Evolutionary conservation across 2,113 vertebrate genomes (phyloP).

Genomic region (Cavia porcellus): DNA sequence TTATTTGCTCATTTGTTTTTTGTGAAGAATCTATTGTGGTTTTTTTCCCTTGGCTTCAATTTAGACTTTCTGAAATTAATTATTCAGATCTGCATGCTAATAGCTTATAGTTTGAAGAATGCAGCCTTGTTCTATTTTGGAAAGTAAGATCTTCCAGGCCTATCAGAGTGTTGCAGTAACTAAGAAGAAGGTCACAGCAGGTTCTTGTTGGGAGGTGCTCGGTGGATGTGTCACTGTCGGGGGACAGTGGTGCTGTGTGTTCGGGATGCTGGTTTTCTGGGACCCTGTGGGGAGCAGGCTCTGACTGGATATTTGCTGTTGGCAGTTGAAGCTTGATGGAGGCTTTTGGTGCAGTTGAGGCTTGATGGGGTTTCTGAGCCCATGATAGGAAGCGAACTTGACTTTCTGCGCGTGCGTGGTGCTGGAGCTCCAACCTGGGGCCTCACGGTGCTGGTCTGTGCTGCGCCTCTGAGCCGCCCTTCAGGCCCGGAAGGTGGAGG

Average conservation of each 20-base stretch:
- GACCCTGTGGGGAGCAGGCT: background rate
- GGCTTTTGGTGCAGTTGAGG: background rate
- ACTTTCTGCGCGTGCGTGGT: background rate
- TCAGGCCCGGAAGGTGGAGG: background rate
- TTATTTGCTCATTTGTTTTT: background rate
- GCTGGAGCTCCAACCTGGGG: background rate
- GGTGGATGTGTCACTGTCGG: background rate
- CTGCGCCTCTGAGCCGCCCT: background rate
- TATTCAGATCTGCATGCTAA: background rate
- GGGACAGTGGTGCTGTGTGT: accelerated
- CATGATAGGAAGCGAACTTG: no score
- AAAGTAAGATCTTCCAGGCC: background rate
- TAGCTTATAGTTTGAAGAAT: background rate
- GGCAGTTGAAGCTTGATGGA: background rate
- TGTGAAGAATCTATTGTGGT: background rate
- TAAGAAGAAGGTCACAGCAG: background rate
- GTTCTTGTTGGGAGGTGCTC: background rate
- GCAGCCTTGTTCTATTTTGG: background rate
- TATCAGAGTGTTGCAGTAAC: background rate
- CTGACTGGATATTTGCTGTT: background rate
- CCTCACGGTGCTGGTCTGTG: background rate
- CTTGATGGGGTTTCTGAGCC: accelerated
- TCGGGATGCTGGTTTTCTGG: background rate
- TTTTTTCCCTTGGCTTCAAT: background rate
- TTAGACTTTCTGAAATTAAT: background rate